Conservation (phyloP, 2,888 invertebrate genomes). For the Trypoxylon attenuatum region DNA sequence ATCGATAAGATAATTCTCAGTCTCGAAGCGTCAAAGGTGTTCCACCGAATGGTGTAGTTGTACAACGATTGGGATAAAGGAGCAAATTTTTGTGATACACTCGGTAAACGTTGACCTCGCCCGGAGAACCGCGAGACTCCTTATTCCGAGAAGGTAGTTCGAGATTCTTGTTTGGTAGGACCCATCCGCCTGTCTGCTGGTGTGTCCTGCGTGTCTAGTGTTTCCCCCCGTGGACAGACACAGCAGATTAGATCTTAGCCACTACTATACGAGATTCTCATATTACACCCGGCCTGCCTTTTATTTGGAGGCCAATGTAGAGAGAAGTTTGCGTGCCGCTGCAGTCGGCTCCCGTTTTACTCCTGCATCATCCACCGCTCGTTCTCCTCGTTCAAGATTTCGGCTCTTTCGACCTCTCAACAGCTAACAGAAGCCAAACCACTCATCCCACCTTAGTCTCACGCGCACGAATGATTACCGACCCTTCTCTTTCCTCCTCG, state of each 20-base stretch:
- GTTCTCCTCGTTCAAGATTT: slow-evolving; percentile 17
- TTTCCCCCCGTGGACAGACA: slow-evolving; percentile 68
- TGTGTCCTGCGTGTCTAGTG: slow-evolving; percentile 65
- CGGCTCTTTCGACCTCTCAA: not conserved
- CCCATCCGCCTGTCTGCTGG: slow-evolving; percentile 45
- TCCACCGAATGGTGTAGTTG: too few species aligned
- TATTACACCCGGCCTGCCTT: slow-evolving; percentile 65
- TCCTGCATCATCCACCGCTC: slow-evolving; percentile 28
- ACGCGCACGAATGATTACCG: too few species aligned
- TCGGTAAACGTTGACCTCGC: slow-evolving; percentile 48
- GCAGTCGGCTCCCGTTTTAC: slow-evolving; percentile 67
- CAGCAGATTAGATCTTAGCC: slow-evolving; percentile 70
- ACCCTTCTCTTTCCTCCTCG: slow-evolving; percentile 25
- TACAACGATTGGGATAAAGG: not conserved
- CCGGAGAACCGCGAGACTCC: slow-evolving; percentile 46
- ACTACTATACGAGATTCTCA: slow-evolving; percentile 71
- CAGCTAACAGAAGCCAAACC: slow-evolving; percentile 5
- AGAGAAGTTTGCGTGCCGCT: slow-evolving; percentile 57
- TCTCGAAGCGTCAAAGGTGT: too few species aligned
- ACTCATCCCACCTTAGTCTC: not conserved
- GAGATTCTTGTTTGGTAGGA: slow-evolving; percentile 56
- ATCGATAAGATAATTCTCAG: too few species aligned
- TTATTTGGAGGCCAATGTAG: slow-evolving; percentile 54
- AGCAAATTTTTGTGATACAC: slow-evolving; percentile 47
- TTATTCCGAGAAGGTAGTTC: slow-evolving; percentile 57